phyloP scores from a whole-genome alignment of 2,888 invertebrate species.

The Drosophila buzzatii region DNA sequence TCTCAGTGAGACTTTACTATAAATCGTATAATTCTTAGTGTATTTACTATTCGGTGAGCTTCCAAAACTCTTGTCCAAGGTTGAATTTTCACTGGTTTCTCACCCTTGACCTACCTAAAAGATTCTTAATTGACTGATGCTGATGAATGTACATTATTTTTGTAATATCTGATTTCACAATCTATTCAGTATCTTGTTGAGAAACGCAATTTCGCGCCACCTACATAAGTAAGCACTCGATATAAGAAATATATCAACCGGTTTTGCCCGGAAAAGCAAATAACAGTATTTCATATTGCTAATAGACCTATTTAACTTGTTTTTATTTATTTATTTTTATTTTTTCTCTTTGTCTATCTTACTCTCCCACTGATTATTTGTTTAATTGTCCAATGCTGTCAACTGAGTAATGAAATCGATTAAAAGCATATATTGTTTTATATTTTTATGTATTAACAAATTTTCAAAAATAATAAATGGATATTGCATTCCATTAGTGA shows the following conservation, averaged over 20 bases:
- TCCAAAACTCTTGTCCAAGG: not conserved
- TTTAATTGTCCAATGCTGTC: no score
- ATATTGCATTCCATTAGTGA: no score
- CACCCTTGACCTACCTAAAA: constrained; percentile 6
- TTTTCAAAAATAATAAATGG: no score
- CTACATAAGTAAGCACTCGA: not conserved
- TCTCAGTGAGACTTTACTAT: not conserved
- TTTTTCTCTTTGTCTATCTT: not conserved
- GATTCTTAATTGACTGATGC: not conserved
- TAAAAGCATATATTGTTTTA: no score
- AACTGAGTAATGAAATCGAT: no score
- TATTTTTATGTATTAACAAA: no score
- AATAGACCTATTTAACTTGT: not conserved
- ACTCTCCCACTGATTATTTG: not conserved
- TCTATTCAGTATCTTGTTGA: no score
- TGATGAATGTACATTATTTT: not conserved
- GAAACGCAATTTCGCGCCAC: not conserved
- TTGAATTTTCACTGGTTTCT: not conserved
- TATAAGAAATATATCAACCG: not conserved
- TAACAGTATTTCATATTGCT: not conserved
- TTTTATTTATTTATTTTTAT: no score
- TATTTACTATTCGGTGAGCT: not conserved
- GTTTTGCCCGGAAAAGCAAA: not conserved
- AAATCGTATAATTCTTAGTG: not conserved
- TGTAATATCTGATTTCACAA: not conserved